phyloP scores from a whole-genome alignment of 2,113 vertebrate genomes.

The Microtus richardsoni region DNA sequence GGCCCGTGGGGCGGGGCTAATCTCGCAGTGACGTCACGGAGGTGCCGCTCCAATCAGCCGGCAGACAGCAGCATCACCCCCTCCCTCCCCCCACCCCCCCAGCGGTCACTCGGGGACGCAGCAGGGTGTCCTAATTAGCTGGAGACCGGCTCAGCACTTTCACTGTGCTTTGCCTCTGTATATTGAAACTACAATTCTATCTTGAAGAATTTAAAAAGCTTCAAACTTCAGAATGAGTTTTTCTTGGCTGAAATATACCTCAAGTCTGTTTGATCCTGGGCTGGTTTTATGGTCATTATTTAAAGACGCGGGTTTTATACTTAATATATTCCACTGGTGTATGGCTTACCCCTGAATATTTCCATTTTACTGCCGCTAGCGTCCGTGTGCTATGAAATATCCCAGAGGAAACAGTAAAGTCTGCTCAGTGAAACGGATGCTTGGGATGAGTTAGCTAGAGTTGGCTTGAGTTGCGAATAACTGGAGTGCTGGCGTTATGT shows the following conservation, averaged over 20 bases:
- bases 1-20: neutral
- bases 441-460: neutral
- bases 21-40: neutral
- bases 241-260: neutral
- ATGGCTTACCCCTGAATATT: neutral
- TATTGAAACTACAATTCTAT: neutral
- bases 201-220: constrained; percentile 27
- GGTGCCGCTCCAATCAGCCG: neutral
- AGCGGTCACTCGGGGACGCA: neutral
- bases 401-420: neutral
- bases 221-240: neutral
- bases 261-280: neutral
- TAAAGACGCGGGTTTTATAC: constrained; percentile 28
- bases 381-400: neutral
- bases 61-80: neutral
- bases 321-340: neutral
- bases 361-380: neutral
- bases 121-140: neutral
- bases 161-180: neutral
- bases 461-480: neutral
- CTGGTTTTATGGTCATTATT: neutral
- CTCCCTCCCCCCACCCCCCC: no score
- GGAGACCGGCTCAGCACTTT: neutral
- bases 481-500: neutral
- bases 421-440: neutral